Conservation (phyloP, 1,140 invertebrate species). For the Sweltsa coloradensis region DNA sequence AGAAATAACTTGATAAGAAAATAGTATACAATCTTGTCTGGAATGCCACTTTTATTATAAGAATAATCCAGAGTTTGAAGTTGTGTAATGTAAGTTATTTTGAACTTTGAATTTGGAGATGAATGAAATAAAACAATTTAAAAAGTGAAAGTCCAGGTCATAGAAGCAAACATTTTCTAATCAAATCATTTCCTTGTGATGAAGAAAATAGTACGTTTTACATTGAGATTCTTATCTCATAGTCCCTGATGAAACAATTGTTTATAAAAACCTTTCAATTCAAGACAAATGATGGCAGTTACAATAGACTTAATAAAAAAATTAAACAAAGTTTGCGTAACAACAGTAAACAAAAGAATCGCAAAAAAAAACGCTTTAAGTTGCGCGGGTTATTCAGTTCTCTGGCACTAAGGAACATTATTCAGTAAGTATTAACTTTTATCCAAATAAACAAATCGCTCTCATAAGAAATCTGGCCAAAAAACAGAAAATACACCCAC, state of each 20-base stretch:
- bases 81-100: too few species aligned
- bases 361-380: neutral
- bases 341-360: conserved; percentile 3
- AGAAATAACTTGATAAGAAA: neutral
- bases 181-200: neutral
- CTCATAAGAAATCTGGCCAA: conserved; percentile 6
- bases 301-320: conserved; percentile 9
- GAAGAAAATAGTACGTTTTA: neutral
- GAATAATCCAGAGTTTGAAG: neutral
- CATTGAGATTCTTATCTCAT: neutral
- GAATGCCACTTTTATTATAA: neutral
- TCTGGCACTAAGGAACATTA: conserved; percentile 12
- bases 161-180: neutral
- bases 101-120: too few species aligned
- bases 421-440: too few species aligned
- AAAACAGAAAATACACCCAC: conserved; percentile 8
- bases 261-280: neutral
- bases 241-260: neutral
- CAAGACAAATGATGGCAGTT: conserved; percentile 2
- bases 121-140: too few species aligned
- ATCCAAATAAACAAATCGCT: conserved; percentile 4
- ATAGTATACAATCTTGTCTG: neutral
- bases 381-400: too few species aligned
- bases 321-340: conserved; percentile 8
- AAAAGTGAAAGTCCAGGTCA: neutral